Evolutionary conservation across 1,140 invertebrate genomes (phyloP).

Genomic region (Drusus annulatus): DNA sequence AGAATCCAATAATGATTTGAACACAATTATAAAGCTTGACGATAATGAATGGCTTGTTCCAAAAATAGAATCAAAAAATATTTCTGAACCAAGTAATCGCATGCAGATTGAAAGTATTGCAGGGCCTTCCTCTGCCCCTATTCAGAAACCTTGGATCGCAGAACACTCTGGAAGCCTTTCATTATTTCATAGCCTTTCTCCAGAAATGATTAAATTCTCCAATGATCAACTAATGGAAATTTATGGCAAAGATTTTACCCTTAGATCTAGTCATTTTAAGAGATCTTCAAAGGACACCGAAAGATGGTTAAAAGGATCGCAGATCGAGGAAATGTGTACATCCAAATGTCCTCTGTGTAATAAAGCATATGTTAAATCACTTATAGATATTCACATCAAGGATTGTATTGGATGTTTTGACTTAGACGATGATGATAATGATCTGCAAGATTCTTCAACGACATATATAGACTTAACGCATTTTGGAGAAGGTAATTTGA

Average conservation of each 20-base stretch:
- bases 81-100: too few species aligned
- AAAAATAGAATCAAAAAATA: too few species aligned
- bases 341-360: conserved; percentile 73
- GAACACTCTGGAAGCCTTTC: neutral
- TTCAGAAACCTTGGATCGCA: neutral
- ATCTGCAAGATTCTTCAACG: conserved; percentile 59
- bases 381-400: conserved; percentile 74
- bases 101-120: too few species aligned
- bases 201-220: conserved; percentile 36
- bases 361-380: conserved; percentile 60
- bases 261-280: conserved; percentile 47
- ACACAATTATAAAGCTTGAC: too few species aligned
- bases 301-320: conserved; percentile 29
- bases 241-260: conserved; percentile 52
- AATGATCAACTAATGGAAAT: conserved; percentile 50
- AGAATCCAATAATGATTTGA: too few species aligned
- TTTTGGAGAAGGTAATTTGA: conserved; percentile 45
- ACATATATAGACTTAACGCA: conserved; percentile 48
- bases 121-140: too few species aligned
- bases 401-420: conserved; percentile 69
- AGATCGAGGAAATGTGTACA: conserved; percentile 45
- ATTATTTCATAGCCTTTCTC: conserved; percentile 21
- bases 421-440: conserved; percentile 65
- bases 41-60: too few species aligned
- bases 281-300: conserved; percentile 22